Conservation (phyloP, 2,113 vertebrate genomes). For the zebrafish (Danio rerio) region GRCz12tu NC_133195.1:5578501-5579000, state of each 20-base stretch:
- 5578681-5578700: slow-evolving; percentile 19
- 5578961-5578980: slow-evolving; percentile 56
- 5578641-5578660: neutral
- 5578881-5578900: neutral
- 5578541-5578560: neutral
- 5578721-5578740: neutral
- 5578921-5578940: slow-evolving; percentile 18
- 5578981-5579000: slow-evolving; percentile 66
- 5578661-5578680: neutral
- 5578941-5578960: slow-evolving; percentile 9
- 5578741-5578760: slow-evolving; percentile 25
- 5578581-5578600: slow-evolving; percentile 61
- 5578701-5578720: slow-evolving; percentile 10
- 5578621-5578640: neutral
- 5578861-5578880: neutral
- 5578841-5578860: neutral
- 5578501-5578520: neutral
- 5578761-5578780: slow-evolving; percentile 56
- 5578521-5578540: neutral
- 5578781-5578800: neutral
- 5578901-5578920: slow-evolving; percentile 44
- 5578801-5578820: neutral
- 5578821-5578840: neutral
- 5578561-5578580: neutral
- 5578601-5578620: slow-evolving; percentile 66